Conservation (phyloP, 2,888 invertebrate genomes). For the Flexamia atlantica region DNA sequence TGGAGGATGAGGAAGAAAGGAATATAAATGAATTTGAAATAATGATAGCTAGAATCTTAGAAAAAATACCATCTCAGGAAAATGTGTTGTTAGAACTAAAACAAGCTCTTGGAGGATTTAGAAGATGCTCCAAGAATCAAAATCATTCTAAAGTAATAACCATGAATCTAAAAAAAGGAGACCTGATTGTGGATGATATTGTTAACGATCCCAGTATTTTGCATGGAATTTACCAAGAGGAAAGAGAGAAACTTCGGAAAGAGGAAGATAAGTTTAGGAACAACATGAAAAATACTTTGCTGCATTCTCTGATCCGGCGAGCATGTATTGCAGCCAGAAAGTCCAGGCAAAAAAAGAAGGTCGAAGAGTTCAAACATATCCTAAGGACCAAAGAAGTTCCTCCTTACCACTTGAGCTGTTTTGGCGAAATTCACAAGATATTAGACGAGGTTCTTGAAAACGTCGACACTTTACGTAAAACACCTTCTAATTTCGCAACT, state of each 20-base stretch:
- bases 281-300: slow-evolving; percentile 3
- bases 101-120: background rate
- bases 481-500: background rate
- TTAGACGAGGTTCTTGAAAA: slow-evolving; percentile 44
- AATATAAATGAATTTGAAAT: background rate
- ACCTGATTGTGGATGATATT: background rate
- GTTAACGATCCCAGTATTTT: slow-evolving; percentile 8
- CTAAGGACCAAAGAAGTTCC: slow-evolving; percentile 8
- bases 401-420: slow-evolving; percentile 43
- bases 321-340: slow-evolving; percentile 15
- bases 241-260: background rate
- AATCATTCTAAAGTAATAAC: background rate
- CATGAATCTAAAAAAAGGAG: background rate
- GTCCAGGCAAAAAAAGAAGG: background rate
- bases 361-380: slow-evolving; percentile 6
- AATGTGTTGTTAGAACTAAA: background rate
- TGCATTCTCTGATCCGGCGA: background rate
- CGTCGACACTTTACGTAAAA: background rate
- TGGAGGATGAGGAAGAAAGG: background rate
- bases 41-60: background rate
- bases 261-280: slow-evolving; percentile 4
- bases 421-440: slow-evolving; percentile 30
- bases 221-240: slow-evolving; percentile 15
- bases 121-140: background rate
- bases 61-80: background rate